phyloP scores from a whole-genome alignment of 1,140 invertebrate genomes.

The Drosophila kurseongensis region DNA sequence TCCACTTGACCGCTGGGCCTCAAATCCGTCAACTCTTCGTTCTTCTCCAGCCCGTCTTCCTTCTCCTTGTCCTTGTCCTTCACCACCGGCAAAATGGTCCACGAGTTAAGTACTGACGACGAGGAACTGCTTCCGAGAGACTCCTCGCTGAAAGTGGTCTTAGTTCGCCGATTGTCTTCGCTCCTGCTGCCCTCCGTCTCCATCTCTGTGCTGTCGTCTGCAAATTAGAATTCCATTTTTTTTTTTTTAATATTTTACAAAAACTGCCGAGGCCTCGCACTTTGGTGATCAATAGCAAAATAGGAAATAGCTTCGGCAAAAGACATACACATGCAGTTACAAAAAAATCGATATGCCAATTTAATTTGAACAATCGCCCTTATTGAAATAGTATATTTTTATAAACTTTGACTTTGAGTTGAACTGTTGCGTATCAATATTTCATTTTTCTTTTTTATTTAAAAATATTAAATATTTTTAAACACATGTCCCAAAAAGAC shows the following conservation, averaged over 20 bases:
- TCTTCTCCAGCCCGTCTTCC: slow-evolving; percentile 7
- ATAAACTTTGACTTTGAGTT: too few relatives aligned
- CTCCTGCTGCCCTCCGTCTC: slow-evolving; percentile 35
- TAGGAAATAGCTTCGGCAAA: too few relatives aligned
- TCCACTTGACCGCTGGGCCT: slow-evolving; percentile 16
- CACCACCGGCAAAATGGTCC: slow-evolving; percentile 57
- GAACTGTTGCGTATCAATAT: too few relatives aligned
- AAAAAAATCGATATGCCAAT: too few relatives aligned
- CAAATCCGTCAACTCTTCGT: neutral
- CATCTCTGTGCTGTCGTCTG: slow-evolving; percentile 20
- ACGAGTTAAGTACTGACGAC: slow-evolving; percentile 39
- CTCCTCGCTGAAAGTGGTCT: slow-evolving; percentile 23
- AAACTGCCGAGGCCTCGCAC: too few relatives aligned
- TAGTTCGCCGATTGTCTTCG: slow-evolving; percentile 20
- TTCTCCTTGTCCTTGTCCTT: slow-evolving; percentile 24
- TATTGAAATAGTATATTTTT: too few relatives aligned
- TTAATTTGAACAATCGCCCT: too few relatives aligned
- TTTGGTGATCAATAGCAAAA: too few relatives aligned
- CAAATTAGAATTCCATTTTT: neutral
- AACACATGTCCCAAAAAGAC: too few relatives aligned
- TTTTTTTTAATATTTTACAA: neutral
- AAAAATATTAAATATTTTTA: too few relatives aligned
- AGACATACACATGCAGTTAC: too few relatives aligned
- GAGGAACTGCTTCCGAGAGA: slow-evolving; percentile 38
- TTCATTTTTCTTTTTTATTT: too few relatives aligned